phyloP scores from a whole-genome alignment of 2,113 vertebrate genomes.

The Pipa parva region DNA sequence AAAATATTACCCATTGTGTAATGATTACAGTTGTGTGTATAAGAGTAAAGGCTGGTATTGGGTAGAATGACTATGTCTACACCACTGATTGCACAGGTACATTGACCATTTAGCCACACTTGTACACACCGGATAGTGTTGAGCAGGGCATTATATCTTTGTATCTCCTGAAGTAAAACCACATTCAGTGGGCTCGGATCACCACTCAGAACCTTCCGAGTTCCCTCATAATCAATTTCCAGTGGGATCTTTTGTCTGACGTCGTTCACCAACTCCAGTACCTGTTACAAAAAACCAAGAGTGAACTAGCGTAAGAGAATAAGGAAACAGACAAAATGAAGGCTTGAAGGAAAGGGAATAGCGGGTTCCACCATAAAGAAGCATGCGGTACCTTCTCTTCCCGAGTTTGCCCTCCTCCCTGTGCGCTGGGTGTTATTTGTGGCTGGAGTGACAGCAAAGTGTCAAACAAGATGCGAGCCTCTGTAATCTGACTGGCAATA shows the following conservation, averaged over 20 bases:
- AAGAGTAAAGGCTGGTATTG: too few species aligned
- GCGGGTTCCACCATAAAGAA: too few species aligned
- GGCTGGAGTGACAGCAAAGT: conserved; percentile 84
- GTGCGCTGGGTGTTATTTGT: conserved; percentile 60
- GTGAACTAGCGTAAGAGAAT: neutral
- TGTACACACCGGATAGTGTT: conserved; percentile 64
- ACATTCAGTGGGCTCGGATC: conserved; percentile 75
- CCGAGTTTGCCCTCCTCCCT: conserved; percentile 54
- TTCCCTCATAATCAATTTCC: conserved; percentile 68
- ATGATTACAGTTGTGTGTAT: accelerated
- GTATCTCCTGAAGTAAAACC: conserved; percentile 84
- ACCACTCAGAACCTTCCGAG: conserved; percentile 59
- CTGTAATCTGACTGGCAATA: conserved; percentile 77
- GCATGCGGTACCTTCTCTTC: conserved; percentile 69
- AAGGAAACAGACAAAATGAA: neutral
- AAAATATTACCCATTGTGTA: too few species aligned
- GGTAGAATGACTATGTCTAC: too few species aligned
- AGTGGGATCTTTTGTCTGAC: conserved; percentile 70
- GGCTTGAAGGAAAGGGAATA: neutral
- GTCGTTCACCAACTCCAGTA: conserved; percentile 71
- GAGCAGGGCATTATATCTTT: conserved; percentile 80
- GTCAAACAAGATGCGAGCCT: conserved; percentile 74
- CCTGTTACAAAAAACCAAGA: conserved; percentile 54
- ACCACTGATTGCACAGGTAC: too few species aligned
- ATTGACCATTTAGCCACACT: too few species aligned